Evolutionary conservation across 2,113 vertebrate genomes (phyloP).

Genomic region (Gadus chalcogrammus): DNA sequence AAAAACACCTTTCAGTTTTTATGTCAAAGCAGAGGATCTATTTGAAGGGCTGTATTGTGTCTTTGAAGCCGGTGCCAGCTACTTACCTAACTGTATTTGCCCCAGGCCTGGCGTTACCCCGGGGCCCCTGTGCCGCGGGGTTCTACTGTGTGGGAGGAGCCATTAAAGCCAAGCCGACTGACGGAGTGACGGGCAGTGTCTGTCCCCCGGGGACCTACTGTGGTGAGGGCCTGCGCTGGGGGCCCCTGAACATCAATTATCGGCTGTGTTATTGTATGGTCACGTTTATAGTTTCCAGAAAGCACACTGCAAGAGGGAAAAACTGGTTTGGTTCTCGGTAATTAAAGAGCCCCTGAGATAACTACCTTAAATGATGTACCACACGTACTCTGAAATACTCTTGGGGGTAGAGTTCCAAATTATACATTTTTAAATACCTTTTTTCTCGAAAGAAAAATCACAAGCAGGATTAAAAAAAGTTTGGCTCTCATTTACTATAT

Average conservation of each 20-base stretch:
- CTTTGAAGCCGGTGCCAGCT: not conserved
- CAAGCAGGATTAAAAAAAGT: not conserved
- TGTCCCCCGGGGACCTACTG: slow-evolving; percentile 86
- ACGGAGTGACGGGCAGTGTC: slow-evolving; percentile 77
- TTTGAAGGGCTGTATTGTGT: not conserved
- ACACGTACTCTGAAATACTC: not conserved
- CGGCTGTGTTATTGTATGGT: not conserved
- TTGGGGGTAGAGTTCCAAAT: not conserved
- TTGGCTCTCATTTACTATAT: not conserved
- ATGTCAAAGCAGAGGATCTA: not conserved
- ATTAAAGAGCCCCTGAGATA: not conserved
- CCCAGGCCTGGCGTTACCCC: slow-evolving; percentile 79
- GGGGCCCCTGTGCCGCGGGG: slow-evolving; percentile 80
- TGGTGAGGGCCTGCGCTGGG: slow-evolving; percentile 62
- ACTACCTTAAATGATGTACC: not conserved
- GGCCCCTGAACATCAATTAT: not conserved
- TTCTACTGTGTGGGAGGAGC: slow-evolving; percentile 82
- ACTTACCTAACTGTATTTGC: not conserved
- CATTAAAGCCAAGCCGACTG: slow-evolving; percentile 72
- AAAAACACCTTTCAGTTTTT: not conserved
- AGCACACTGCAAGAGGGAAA: not conserved
- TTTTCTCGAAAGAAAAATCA: not conserved
- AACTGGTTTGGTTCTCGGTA: not conserved
- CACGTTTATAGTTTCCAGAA: not conserved
- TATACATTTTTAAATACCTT: not conserved